These are phyloP conservation scores for Gymnorhina tibicen DNA, from an alignment of 2,113 vertebrate species.

Conservation along the genomic window DNA sequence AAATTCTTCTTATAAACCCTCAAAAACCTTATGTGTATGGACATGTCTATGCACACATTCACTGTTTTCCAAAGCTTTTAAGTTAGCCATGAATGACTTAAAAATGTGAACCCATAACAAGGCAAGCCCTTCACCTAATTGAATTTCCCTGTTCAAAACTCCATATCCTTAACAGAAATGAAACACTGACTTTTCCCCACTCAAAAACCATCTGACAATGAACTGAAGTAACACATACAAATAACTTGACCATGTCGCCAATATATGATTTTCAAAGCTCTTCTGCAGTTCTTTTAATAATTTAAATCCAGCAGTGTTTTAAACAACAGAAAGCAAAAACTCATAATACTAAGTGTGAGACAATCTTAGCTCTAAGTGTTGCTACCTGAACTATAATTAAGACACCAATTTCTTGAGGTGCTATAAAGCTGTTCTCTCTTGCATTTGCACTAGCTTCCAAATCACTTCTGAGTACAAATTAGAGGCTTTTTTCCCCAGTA, in stretches of 20 bases:
- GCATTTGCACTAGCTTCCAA: not conserved
- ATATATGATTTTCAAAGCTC: not conserved
- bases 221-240: not conserved
- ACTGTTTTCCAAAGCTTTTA: not conserved
- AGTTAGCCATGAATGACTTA: not conserved
- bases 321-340: not conserved
- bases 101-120: not conserved
- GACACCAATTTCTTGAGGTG: not conserved
- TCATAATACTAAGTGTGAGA: not conserved
- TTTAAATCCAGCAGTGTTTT: not conserved
- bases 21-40: not conserved
- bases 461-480: not conserved
- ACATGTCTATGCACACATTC: not conserved
- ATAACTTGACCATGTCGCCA: not conserved
- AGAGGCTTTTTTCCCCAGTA: not conserved
- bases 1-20: not conserved
- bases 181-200: not conserved
- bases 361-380: not conserved
- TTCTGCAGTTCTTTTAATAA: not conserved
- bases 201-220: not conserved
- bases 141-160: not conserved
- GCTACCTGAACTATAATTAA: not conserved
- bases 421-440: not conserved
- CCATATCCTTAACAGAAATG: not conserved
- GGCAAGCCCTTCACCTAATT: not conserved